Evolutionary conservation across 2,797 vertebrate genomes (phyloP).

Genomic region (Falco berigora): DNA sequence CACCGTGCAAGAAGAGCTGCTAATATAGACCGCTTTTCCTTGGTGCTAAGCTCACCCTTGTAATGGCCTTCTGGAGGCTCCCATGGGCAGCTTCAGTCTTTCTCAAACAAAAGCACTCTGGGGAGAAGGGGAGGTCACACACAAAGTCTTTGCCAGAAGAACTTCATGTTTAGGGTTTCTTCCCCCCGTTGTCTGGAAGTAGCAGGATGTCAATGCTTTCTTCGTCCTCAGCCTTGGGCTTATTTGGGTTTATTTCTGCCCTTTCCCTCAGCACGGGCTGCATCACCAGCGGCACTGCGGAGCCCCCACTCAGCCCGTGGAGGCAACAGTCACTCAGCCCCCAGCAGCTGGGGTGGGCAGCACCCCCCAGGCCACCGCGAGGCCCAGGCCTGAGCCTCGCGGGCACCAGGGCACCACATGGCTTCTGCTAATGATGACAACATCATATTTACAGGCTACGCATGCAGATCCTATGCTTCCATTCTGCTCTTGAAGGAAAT

Average conservation of each 20-base stretch:
- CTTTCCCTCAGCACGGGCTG: neutral
- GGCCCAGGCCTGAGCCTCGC: accelerated
- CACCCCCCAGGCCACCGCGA: neutral
- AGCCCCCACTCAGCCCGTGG: accelerated
- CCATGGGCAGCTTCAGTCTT: neutral
- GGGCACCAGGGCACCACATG: neutral
- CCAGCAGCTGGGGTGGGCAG: neutral
- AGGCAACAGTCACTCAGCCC: no score
- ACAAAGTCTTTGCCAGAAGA: neutral
- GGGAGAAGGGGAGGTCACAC: neutral
- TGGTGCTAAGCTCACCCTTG: neutral
- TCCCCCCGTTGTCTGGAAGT: neutral
- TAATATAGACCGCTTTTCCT: neutral
- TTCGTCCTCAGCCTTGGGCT: neutral
- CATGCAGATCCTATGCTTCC: neutral
- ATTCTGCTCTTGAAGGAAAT: neutral
- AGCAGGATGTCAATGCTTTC: neutral
- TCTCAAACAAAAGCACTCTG: neutral
- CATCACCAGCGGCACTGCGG: accelerated
- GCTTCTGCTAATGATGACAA: neutral
- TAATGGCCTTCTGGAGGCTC: neutral
- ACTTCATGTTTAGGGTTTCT: neutral
- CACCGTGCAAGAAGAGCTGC: neutral
- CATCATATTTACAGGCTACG: neutral
- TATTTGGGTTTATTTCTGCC: neutral